These are phyloP conservation scores for Hydroisotoma schaefferi DNA, from an alignment of 2,888 invertebrate species.

Conservation along the genomic window DNA sequence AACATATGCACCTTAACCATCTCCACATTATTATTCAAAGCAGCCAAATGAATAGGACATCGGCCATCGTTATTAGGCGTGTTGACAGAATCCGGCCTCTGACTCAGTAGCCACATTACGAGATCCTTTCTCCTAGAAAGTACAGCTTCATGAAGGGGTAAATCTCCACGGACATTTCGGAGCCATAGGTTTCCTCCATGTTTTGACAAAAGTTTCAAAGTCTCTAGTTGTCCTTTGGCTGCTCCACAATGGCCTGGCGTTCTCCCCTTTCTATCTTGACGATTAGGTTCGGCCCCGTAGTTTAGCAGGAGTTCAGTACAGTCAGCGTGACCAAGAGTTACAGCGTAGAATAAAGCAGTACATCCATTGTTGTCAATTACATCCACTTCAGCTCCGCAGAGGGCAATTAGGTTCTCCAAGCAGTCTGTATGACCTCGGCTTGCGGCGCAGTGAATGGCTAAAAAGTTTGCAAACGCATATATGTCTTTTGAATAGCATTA, in stretches of 20 bases:
- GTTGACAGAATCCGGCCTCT: slow-evolving; percentile 77
- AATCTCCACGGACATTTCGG: slow-evolving; percentile 87
- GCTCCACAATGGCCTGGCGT: slow-evolving; percentile 91
- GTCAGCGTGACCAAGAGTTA: slow-evolving; percentile 91
- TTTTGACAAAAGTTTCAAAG: slow-evolving; percentile 69
- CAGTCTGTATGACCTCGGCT: slow-evolving; percentile 92
- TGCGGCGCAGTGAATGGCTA: slow-evolving; percentile 92
- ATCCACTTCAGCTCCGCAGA: slow-evolving; percentile 85
- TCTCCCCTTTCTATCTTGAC: slow-evolving; percentile 77
- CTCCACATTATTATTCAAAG: slow-evolving; percentile 87
- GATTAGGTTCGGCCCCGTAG: slow-evolving; percentile 83
- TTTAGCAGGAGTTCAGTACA: slow-evolving; percentile 84
- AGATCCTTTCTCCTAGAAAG: slow-evolving; percentile 84
- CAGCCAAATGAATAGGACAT: slow-evolving; percentile 89
- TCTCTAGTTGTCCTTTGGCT: slow-evolving; percentile 90
- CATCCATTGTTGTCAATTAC: slow-evolving; percentile 90
- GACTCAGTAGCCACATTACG: slow-evolving; percentile 80
- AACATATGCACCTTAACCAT: slow-evolving; percentile 72
- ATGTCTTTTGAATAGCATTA: no score
- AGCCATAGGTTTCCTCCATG: slow-evolving; percentile 87
- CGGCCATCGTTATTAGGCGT: slow-evolving; percentile 89
- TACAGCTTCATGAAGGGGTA: slow-evolving; percentile 94
- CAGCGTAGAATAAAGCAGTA: slow-evolving; percentile 93
- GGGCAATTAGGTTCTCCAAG: slow-evolving; percentile 77
- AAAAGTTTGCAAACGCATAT: no score